Evolutionary conservation across 2,888 invertebrate genomes (phyloP).

Genomic region (Osmoderma eremita): DNA sequence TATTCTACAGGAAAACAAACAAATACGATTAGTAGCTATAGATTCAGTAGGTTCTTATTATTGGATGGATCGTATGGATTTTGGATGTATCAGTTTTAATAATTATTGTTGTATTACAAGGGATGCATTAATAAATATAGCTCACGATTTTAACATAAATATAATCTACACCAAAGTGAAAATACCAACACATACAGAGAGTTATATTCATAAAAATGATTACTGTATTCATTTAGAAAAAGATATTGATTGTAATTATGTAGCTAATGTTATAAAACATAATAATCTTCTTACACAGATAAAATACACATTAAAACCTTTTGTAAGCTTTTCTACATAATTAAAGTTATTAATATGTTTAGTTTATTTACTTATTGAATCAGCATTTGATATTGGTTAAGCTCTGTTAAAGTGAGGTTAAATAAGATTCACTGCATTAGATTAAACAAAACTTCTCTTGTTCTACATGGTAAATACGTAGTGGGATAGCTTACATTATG

Average conservation of each 20-base stretch:
- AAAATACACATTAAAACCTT: conserved; percentile 13
- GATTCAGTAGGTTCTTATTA: conserved; percentile 66
- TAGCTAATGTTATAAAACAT: conserved; percentile 2
- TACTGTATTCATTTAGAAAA: conserved; percentile 4
- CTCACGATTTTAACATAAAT: conserved; percentile 31
- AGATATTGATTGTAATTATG: not conserved
- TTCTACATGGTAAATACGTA: too few relatives aligned
- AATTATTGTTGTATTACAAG: conserved; percentile 29
- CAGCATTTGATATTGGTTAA: too few relatives aligned
- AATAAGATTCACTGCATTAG: too few relatives aligned
- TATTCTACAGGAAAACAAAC: conserved; percentile 59
- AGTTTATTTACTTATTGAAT: too few relatives aligned
- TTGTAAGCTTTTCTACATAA: conserved; percentile 7
- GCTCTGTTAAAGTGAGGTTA: too few relatives aligned
- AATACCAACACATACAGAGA: not conserved
- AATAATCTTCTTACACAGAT: not conserved
- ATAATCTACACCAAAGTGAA: conserved; percentile 31
- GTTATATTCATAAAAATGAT: not conserved
- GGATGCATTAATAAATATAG: conserved; percentile 18
- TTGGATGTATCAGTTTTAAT: conserved; percentile 30
- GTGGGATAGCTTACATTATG: too few relatives aligned
- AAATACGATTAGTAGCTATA: conserved; percentile 63
- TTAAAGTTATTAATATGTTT: not conserved
- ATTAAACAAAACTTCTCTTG: too few relatives aligned
- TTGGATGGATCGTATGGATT: conserved; percentile 58